phyloP scores from a whole-genome alignment of 2,797 vertebrate genomes.

The Tokudaia muenninki region DNA sequence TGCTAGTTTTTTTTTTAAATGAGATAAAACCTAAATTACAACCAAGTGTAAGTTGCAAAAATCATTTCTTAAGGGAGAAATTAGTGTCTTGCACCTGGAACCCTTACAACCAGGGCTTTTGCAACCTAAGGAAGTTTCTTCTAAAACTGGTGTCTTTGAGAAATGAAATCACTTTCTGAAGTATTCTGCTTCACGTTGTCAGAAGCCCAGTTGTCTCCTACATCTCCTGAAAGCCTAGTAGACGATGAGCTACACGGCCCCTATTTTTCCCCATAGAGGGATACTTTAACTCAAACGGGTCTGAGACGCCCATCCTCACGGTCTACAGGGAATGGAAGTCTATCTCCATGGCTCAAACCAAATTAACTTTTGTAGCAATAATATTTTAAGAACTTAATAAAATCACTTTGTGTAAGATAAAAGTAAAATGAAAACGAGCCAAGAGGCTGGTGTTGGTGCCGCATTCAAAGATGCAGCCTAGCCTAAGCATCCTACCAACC shows the following conservation, averaged over 20 bases:
- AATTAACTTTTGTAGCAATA: not conserved
- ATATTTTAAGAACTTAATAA: not conserved
- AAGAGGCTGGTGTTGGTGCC: not conserved
- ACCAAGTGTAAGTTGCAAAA: not conserved
- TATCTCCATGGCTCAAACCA: not conserved
- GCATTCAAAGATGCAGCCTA: not conserved
- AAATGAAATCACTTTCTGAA: not conserved
- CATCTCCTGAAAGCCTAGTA: not conserved
- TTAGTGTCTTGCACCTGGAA: not conserved
- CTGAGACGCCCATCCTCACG: not conserved
- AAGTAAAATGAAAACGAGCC: conserved; percentile 15
- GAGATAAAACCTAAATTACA: not conserved
- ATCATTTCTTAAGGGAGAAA: conserved; percentile 30
- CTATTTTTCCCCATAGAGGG: not conserved
- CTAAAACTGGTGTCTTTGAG: not conserved
- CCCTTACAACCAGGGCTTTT: not conserved
- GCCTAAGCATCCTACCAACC: not conserved
- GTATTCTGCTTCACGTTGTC: not conserved
- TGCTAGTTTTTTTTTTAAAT: not conserved
- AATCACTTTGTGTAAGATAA: not conserved
- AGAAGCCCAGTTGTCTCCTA: not conserved
- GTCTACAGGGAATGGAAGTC: not conserved
- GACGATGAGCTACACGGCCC: not conserved
- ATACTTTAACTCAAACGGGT: not conserved
- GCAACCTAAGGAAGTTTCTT: conserved; percentile 4